Conservation (phyloP, 1,140 invertebrate species). For the Meloidogyne hapla region DNA sequence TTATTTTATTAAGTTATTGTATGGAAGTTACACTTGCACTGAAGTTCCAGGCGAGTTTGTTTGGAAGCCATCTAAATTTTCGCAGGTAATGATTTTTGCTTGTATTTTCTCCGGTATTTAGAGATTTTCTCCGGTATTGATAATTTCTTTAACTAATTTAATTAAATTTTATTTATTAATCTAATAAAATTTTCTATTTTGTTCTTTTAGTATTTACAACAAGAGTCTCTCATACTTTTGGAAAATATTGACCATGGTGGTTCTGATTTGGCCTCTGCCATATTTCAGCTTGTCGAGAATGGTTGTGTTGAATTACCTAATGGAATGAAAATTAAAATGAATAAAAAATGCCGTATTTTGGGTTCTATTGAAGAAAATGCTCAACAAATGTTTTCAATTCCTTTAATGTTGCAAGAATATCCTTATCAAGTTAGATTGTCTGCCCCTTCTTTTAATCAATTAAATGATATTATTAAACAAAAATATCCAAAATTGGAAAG, state of each 20-base stretch:
- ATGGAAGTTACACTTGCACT: constrained; percentile 91
- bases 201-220: constrained; percentile 74
- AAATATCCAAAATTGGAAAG: background rate
- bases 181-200: constrained; percentile 5
- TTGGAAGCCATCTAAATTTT: constrained; percentile 87
- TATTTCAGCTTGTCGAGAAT: constrained; percentile 80
- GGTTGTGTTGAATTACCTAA: constrained; percentile 22
- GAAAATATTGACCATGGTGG: constrained; percentile 93
- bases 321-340: constrained; percentile 27
- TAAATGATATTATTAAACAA: constrained; percentile 1
- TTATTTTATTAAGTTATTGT: constrained; percentile 72
- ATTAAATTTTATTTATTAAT: background rate
- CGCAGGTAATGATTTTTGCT: constrained; percentile 70
- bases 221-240: constrained; percentile 86
- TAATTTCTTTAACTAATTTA: no score
- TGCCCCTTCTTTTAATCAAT: background rate
- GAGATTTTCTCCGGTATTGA: no score
- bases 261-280: constrained; percentile 83
- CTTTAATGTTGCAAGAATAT: constrained; percentile 11
- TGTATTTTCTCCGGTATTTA: no score
- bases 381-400: constrained; percentile 1
- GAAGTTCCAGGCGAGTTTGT: constrained; percentile 94
- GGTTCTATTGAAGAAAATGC: constrained; percentile 8
- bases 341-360: constrained; percentile 34
- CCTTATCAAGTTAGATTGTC: constrained; percentile 25